Evolutionary conservation across 2,113 vertebrate genomes (phyloP), one percentile per base, ranked within the genome.

Genomic region (Lagopus muta): DNA sequence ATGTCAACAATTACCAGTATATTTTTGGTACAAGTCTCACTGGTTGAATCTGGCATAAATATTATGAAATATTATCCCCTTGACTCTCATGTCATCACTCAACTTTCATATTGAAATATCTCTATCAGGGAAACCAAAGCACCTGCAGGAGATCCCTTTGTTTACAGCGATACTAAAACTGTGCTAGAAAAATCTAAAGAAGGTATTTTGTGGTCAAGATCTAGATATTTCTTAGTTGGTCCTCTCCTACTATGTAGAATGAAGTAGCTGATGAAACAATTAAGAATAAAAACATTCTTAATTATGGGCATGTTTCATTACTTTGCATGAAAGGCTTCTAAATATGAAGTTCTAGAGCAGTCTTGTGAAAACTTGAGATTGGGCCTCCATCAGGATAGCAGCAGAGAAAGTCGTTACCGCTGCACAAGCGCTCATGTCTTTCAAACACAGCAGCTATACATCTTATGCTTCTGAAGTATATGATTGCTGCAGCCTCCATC

Each of bases 401-500:
- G 38, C 27, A 36, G 36, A 80, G 85, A 69, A 57, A 92, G n/a
- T 24, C 60, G 43, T 43, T 69, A 64, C 22, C 57, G 13, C 52
- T 69, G 3, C 3, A 42, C 0, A 0, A 73, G 17, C 42, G 62
- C 58, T 88, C 65, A 69, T 0, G 0, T 45, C 50, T 80, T 77
- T 86, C 90, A 89, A 79, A 84, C 2, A 11, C 65, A 62, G 70
- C 62, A 69, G 71, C 34, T 61, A 58, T 10, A 10, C 52, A 16
- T 32, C 32, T 43, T 88, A n/a, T 8, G 8, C 36, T 69, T 43
- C 62, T 83, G 64, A 81, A 84, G 76, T 69, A 65, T 47, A 50
- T 72, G 81, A 82, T 32, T 69, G 74, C 30, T 94, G 66, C 1
- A 0, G 72, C 48, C 42, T 73, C 42, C 64, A 60, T 61, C 62